Evolutionary conservation across 1,140 invertebrate species (phyloP).

Genomic region (Ceratina calcarata): DNA sequence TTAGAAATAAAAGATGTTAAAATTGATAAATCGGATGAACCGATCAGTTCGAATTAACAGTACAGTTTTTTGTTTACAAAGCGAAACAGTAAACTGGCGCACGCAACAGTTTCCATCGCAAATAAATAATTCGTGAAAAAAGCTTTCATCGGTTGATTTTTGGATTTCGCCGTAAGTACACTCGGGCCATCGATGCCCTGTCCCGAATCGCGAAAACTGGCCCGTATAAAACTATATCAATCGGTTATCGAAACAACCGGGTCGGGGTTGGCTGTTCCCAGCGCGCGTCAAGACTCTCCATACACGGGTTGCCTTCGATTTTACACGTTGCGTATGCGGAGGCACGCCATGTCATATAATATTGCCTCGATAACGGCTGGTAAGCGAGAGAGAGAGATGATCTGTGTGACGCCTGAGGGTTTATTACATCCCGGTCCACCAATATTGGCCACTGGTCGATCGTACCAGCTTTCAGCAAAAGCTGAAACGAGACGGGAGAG

Average conservation of each 20-base stretch:
- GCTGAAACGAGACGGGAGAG: background rate
- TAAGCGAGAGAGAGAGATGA: slow-evolving; percentile 46
- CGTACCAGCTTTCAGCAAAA: slow-evolving; percentile 34
- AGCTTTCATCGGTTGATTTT: too few relatives aligned
- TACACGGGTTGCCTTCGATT: slow-evolving; percentile 47
- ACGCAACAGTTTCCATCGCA: too few relatives aligned
- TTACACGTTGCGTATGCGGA: slow-evolving; percentile 41
- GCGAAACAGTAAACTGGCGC: too few relatives aligned
- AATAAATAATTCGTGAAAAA: too few relatives aligned
- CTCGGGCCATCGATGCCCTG: too few relatives aligned
- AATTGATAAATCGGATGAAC: too few relatives aligned
- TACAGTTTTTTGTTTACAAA: too few relatives aligned
- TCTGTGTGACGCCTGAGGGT: slow-evolving; percentile 58
- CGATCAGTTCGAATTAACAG: too few relatives aligned
- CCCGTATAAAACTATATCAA: background rate
- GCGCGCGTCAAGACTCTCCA: slow-evolving; percentile 41
- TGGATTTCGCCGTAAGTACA: too few relatives aligned
- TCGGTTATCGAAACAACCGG: background rate
- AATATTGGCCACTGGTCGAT: slow-evolving; percentile 64
- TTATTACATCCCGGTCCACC: slow-evolving; percentile 61
- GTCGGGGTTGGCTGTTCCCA: background rate
- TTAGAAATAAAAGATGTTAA: too few relatives aligned
- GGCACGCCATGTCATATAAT: slow-evolving; percentile 58
- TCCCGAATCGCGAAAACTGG: too few relatives aligned
- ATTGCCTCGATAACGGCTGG: slow-evolving; percentile 57